phyloP scores from a whole-genome alignment of 2,113 vertebrate genomes.

The Cnemophilus loriae region DNA sequence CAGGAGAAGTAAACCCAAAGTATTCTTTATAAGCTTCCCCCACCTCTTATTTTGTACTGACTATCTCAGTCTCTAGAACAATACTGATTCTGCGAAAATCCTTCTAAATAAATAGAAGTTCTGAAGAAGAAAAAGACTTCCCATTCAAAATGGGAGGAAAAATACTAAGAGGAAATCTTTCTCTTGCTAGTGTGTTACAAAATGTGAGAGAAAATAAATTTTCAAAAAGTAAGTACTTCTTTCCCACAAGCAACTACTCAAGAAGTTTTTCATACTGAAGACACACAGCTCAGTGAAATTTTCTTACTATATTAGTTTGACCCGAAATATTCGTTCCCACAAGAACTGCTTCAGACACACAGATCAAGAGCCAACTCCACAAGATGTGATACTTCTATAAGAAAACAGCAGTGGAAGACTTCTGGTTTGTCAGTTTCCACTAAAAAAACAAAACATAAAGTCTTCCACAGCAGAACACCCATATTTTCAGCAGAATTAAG shows the following conservation, averaged over 20 bases:
- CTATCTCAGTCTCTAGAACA: background rate
- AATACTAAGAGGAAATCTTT: background rate
- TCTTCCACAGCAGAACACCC: background rate
- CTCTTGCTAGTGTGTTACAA: background rate
- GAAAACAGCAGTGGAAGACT: background rate
- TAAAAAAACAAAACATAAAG: background rate
- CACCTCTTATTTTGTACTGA: background rate
- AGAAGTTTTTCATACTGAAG: background rate
- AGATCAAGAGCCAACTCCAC: background rate
- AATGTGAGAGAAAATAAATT: background rate
- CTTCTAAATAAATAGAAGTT: background rate
- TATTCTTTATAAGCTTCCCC: background rate
- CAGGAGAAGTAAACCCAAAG: background rate
- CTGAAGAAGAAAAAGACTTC: background rate
- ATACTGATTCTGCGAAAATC: background rate
- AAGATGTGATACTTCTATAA: background rate
- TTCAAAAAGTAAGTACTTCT: background rate
- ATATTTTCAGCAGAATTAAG: background rate
- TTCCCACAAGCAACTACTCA: background rate
- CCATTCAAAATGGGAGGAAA: background rate
- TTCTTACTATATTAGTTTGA: background rate
- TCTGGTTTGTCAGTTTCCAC: background rate
- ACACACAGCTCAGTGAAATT: background rate
- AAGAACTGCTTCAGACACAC: background rate
- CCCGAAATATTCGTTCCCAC: background rate